Base-by-base conservation (phyloP, 1,140 invertebrate species). In the Papilio polytes region DNA sequence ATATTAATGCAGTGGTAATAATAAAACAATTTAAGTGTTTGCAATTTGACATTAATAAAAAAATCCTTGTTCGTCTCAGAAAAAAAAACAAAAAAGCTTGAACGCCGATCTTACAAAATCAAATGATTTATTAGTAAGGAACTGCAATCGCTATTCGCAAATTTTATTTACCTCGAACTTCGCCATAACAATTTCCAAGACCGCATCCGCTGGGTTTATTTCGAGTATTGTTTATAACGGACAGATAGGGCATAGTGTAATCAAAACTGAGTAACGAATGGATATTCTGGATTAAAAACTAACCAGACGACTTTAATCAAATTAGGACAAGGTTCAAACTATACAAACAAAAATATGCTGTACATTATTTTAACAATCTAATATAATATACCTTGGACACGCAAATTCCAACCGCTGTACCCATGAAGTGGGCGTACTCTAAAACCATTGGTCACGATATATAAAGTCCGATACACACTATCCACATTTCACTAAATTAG, bases 321-420 rank as follows among this genome's bases (percentile, higher is more conserved):
- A 63, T 78, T 78, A 63, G 77, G 18, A 12, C 77, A 78, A 78
- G 77, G 77, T 63, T 78, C 66, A 20, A 56, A 66, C 22, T 26
- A 31, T 36, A 18, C 10, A 31, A 31, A 63, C 59, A 63, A 63
- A 10, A 26, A 13, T n/a, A 22, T 20, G 31, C 36, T 8, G 0
- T 41, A 78, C n/a, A 41, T 12, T 78, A 41, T 36, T 78, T 66
- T 59, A 59, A 78, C 22, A 53, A 31, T 44, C 63, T 70, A 70
- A 70, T 70, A 22, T 70, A 70, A 70, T 70, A 22, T 46, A 78
- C 77, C 77, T 63, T 10, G 36, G 22, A 63, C 77, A 78, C 77
- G 77, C 53, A 70, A 70, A 31, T 70, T 70, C 63, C 63, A 78
- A 63, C 31, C n/a, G 41, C 15, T 66, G 36, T 78, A 26, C 3